Percentiles rank a stretch among this genome's conserved stretches.
These are phyloP conservation scores for Euborellia annulipes DNA, from an alignment of 1,140 invertebrate genomes.

Conservation along the genomic window DNA sequence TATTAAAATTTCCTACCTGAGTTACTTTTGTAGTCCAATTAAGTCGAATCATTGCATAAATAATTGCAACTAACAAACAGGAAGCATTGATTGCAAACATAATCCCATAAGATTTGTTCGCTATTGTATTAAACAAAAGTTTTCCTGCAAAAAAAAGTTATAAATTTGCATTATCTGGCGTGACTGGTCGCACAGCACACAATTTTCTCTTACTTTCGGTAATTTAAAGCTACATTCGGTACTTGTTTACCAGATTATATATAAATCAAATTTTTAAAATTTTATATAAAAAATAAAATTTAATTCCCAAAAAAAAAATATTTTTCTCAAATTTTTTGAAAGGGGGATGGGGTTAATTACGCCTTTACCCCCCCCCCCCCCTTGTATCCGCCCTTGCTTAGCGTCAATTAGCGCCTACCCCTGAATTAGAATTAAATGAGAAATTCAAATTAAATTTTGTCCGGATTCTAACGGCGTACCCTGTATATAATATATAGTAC, in stretches of 20 bases:
- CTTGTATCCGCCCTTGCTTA: too few species aligned
- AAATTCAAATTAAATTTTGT: too few species aligned
- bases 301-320: not conserved
- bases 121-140: slow-evolving; percentile 36
- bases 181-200: not conserved
- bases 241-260: not conserved
- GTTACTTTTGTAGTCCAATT: slow-evolving; percentile 45
- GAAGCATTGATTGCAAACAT: slow-evolving; percentile 53
- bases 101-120: slow-evolving; percentile 40
- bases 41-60: slow-evolving; percentile 40
- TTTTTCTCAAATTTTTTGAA: too few species aligned
- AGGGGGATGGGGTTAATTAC: too few species aligned
- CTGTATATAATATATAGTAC: too few species aligned
- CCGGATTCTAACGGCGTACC: too few species aligned
- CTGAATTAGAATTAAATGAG: too few species aligned
- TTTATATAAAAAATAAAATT: not conserved
- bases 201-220: not conserved
- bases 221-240: not conserved
- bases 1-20: too few species aligned
- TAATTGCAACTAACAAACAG: slow-evolving; percentile 38
- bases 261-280: not conserved
- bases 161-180: not conserved
- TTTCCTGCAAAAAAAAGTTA: slow-evolving; percentile 28
- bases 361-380: too few species aligned
- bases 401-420: too few species aligned